Evolutionary conservation across 2,888 invertebrate genomes (phyloP).

Genomic region (Electrophaes corylata): DNA sequence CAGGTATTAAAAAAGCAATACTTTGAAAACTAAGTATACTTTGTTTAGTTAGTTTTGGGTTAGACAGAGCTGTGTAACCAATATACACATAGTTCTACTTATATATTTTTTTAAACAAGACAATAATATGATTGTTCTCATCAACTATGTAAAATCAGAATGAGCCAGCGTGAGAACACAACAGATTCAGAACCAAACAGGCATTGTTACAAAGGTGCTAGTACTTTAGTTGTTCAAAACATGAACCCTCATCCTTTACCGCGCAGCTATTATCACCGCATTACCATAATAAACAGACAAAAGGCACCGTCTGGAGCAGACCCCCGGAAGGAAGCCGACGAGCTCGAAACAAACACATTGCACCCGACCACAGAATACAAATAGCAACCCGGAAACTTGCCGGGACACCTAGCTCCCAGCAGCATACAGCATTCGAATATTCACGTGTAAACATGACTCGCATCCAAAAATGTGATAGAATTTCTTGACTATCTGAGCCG

Average conservation of each 20-base stretch:
- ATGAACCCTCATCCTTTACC: background rate
- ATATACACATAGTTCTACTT: no score
- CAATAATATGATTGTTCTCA: no score
- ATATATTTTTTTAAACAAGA: no score
- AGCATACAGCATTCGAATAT: background rate
- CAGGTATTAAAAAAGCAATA: no score
- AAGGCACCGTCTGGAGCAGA: conserved; percentile 4
- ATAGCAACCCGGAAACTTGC: background rate
- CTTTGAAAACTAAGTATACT: no score
- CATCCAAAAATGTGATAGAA: no score
- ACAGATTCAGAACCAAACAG: background rate
- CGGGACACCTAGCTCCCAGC: background rate
- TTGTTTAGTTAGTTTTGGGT: no score
- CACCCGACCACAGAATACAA: background rate
- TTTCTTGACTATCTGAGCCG: no score
- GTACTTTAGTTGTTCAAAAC: conserved; percentile 9
- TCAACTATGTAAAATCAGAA: no score
- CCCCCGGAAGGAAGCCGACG: conserved; percentile 15
- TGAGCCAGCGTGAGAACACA: no score
- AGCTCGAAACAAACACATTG: conserved; percentile 22
- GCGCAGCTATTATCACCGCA: conserved; percentile 2
- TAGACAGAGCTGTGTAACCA: no score
- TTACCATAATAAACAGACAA: conserved; percentile 21
- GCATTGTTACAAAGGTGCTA: background rate
- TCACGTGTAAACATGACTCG: no score